Base-by-base conservation (phyloP, 1,140 invertebrate genomes). In the Drosophila arawakana region DNA sequence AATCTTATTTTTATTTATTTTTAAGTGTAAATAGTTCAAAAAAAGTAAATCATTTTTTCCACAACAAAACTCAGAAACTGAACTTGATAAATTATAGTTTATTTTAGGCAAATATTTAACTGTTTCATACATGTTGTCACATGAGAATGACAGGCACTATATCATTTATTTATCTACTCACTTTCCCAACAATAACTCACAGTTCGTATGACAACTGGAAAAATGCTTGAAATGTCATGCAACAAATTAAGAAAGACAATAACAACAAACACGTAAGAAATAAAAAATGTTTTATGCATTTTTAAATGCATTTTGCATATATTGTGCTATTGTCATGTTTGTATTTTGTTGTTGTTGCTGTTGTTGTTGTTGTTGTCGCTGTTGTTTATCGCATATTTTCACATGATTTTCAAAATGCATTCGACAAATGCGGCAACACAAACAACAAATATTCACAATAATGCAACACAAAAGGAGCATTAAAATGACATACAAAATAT, bases 281-380 rank as follows among this genome's bases (percentile, higher is more conserved):
- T 15, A 68, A 63, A 71, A 47, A 37, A 77, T 81, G 52, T 78
- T 75, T 66, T 60, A 44, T 66, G 65, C 71, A 77, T 74, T 59
- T 60, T 69, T 55, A 77, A 66, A 85, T 85, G 81, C 79, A 78
- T 73, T 85, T 85, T 76, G 65, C 79, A 81, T 85, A 86, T 81
- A 79, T 85, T 73, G 71, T 79, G 78, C 11, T 78, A 86, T 85
- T 85, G 82, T 85, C 78, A 85, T 85, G 74, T 76, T 81, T 34
- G 66, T 55, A 44, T 73, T 83, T 67, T 62, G 18, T 49, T 74
- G 52, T 13, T 35, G 61, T 43, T 25, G 25, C 25, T 30, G 8
- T 43, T 61, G 59, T 34, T 30, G 8, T 43, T 61, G 59, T 34
- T 37, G 44, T 59, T 52, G 15, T 50, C 59, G 39, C 13, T 13